These are phyloP conservation scores for Allolobophora icterica DNA, from an alignment of 2,888 invertebrate species.

Conservation along the genomic window DNA sequence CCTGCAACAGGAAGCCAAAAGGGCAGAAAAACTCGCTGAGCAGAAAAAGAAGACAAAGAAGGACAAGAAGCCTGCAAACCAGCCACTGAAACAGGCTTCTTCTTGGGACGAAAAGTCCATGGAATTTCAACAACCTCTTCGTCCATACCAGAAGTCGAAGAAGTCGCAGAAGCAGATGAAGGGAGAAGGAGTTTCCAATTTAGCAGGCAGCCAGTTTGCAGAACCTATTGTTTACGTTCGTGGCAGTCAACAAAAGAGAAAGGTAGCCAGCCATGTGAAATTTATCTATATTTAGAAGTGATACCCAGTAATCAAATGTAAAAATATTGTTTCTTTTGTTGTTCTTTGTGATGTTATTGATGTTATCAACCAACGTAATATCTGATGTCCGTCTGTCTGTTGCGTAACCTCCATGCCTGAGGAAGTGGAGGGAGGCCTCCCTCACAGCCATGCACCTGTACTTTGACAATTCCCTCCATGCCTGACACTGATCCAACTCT, in stretches of 20 bases:
- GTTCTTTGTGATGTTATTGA: too few relatives aligned
- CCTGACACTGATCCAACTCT: too few relatives aligned
- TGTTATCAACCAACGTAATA: too few relatives aligned
- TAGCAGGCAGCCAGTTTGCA: background rate
- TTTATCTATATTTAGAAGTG: background rate
- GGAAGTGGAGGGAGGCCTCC: too few relatives aligned
- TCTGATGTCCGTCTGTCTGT: too few relatives aligned
- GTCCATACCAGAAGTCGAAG: slow-evolving; percentile 11
- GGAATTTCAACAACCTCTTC: background rate
- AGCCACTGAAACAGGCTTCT: slow-evolving; percentile 34
- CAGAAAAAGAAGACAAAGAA: slow-evolving; percentile 46
- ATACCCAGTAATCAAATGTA: too few relatives aligned
- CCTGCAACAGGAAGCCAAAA: slow-evolving; percentile 50
- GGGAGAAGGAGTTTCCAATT: background rate
- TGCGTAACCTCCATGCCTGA: too few relatives aligned
- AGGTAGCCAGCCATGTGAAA: background rate
- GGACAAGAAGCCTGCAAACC: slow-evolving; percentile 42
- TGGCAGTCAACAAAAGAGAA: slow-evolving; percentile 30
- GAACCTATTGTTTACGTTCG: slow-evolving; percentile 27
- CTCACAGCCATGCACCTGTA: too few relatives aligned
- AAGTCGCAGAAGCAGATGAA: background rate
- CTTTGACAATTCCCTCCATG: too few relatives aligned
- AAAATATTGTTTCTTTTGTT: too few relatives aligned
- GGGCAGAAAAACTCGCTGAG: slow-evolving; percentile 47
- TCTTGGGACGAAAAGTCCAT: background rate